These are phyloP conservation scores for Hystrix cristata DNA, from an alignment of 2,113 vertebrate species.

Conservation along the genomic window DNA sequence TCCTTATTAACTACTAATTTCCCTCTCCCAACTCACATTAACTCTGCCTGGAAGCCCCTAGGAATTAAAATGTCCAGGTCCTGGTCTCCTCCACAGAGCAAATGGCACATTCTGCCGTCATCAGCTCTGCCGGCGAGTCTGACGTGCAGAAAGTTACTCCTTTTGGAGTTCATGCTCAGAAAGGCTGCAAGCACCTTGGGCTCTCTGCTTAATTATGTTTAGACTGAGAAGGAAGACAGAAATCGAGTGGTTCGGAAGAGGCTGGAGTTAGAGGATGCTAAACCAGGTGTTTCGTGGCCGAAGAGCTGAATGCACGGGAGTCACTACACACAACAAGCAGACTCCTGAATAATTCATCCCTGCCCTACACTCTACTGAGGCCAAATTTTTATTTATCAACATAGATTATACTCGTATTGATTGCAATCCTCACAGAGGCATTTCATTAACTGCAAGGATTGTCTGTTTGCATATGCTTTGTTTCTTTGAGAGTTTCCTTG, in stretches of 20 bases:
- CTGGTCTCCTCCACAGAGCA: conserved; percentile 45
- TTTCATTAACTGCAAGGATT: conserved; percentile 89
- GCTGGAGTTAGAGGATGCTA: conserved; percentile 77
- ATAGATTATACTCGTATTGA: conserved; percentile 90
- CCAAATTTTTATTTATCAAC: conserved; percentile 88
- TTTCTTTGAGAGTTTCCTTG: conserved; percentile 77
- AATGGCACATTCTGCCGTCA: conserved; percentile 55
- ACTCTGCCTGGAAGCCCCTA: conserved; percentile 73
- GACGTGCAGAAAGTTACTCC: conserved; percentile 44
- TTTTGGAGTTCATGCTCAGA: conserved; percentile 69
- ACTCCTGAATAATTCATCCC: conserved; percentile 89
- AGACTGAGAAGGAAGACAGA: conserved; percentile 62
- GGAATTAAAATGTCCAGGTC: conserved; percentile 68
- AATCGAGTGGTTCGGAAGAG: conserved; percentile 79
- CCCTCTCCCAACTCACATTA: conserved; percentile 76
- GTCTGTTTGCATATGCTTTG: conserved; percentile 80
- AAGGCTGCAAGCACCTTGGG: conserved; percentile 63
- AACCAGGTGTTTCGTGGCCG: conserved; percentile 85
- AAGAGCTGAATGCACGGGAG: conserved; percentile 82
- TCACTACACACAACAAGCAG: conserved; percentile 79
- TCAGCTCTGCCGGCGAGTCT: conserved; percentile 43
- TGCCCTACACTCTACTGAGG: conserved; percentile 83
- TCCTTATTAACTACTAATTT: conserved; percentile 70
- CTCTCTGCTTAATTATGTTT: conserved; percentile 78
- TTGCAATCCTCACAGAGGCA: conserved; percentile 87